Evolutionary conservation across 2,888 invertebrate species (phyloP), one percentile per base, ranked within the genome.

Genomic region (Crematogaster levior): DNA sequence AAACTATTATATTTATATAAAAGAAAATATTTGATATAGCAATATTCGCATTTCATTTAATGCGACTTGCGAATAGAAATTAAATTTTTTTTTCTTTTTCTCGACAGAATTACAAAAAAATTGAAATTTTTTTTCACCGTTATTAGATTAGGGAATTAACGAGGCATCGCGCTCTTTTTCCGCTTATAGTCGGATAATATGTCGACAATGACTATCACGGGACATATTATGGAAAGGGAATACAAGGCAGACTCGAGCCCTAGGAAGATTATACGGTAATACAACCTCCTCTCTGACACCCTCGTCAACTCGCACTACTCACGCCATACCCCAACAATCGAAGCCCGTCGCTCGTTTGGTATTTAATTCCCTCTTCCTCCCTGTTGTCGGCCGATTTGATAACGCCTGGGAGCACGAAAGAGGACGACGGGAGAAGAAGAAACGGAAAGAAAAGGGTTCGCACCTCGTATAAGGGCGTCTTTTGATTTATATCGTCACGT

Each of bases 401-500:
- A 86, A 88, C 82, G 84, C 86, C 63, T 63, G 77, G 48, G 37
- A 53, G 46, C 73, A 51, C 18, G 37, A 77, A 65, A 48, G 7
- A 48, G n/a, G n/a, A 46, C 18, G 43, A 63, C 53, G 40, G 40
- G 24, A 65, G 24, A 43, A 27, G 46, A 43, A 24, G 12, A 56
- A 60, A 53, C 77, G 83, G 60, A 58, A 88, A 88, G 86, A 85
- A 85, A 87, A 84, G 84, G 82, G 84, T 83, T 84, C 40, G 66
- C 21, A 21, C 53, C 40, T 68, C 40, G 70, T 70, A 60, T 80
- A 87, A 85, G 84, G 85, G 82, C 53, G 84, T 65, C 85, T 86
- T 91, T 91, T 92, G 92, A 92, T 92, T 92, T 91, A 92, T 91
- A 90, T 91, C 89, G 89, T 88, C 91, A 89, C 87, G 86, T 86